These are phyloP conservation scores for Caenorhabditis remanei DNA, from an alignment of 1,140 invertebrate species.

Conservation along the genomic window DNA sequence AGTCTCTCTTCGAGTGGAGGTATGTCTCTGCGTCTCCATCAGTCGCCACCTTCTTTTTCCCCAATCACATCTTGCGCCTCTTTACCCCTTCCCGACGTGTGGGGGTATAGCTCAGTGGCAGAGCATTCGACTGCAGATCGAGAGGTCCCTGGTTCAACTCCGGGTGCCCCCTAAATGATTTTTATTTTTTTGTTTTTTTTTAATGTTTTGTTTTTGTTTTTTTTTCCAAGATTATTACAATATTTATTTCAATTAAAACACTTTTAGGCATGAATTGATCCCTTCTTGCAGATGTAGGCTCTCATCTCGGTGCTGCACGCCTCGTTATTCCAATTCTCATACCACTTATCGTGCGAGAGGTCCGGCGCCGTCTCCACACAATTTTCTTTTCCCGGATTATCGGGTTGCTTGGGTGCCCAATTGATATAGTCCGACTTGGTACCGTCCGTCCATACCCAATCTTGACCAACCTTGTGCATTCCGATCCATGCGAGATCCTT, in stretches of 20 bases:
- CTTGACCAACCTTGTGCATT: slow-evolving; percentile 18
- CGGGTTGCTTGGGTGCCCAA: slow-evolving; percentile 54
- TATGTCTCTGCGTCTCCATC: too few relatives aligned
- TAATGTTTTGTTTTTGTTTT: not conserved
- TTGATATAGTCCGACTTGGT: slow-evolving; percentile 54
- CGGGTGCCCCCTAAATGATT: slow-evolving; percentile 70
- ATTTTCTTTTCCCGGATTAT: slow-evolving; percentile 46
- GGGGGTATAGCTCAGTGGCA: slow-evolving; percentile 80
- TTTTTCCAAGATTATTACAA: not conserved
- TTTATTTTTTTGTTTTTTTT: not conserved
- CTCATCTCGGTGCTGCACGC: slow-evolving; percentile 32
- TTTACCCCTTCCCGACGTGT: too few relatives aligned
- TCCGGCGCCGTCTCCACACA: slow-evolving; percentile 48
- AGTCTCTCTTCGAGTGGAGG: too few relatives aligned
- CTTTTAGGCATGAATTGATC: not conserved
- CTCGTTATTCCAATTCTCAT: slow-evolving; percentile 56
- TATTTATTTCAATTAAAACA: not conserved
- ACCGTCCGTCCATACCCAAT: slow-evolving; percentile 60
- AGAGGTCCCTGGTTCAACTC: slow-evolving; percentile 80
- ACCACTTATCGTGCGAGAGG: slow-evolving; percentile 43
- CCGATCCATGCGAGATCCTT: slow-evolving; percentile 58
- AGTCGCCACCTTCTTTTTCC: too few relatives aligned
- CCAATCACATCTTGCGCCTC: too few relatives aligned
- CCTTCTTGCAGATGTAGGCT: slow-evolving; percentile 50
- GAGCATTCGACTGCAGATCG: slow-evolving; percentile 81